Percentiles rank a stretch among this genome's conserved stretches.
These are phyloP conservation scores for Heliconius melpomene DNA, from an alignment of 1,140 invertebrate species.

Conservation along the genomic window DNA sequence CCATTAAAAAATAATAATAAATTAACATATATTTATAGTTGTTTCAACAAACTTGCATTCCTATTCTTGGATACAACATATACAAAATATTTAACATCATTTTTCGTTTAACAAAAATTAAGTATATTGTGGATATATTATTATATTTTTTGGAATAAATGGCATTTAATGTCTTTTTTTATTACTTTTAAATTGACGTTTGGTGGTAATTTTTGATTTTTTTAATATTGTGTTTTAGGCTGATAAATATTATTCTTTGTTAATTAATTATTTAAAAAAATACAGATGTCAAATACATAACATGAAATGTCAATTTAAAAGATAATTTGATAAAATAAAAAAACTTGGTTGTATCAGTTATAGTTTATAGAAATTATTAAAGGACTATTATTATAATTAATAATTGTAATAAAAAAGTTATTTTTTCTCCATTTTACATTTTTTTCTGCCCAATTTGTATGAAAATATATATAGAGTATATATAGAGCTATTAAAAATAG, in stretches of 20 bases:
- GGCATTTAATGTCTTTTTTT: constrained; percentile 9
- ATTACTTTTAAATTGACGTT: background rate
- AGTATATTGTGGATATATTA: background rate
- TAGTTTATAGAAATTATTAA: background rate
- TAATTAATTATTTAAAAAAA: background rate
- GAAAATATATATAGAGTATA: background rate
- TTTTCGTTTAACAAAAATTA: background rate
- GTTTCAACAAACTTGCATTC: background rate
- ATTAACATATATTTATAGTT: background rate
- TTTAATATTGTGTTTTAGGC: background rate
- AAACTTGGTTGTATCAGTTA: constrained; percentile 8
- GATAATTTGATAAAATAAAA: background rate
- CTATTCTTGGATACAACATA: background rate
- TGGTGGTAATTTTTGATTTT: background rate
- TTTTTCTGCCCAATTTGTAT: background rate
- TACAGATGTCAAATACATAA: background rate
- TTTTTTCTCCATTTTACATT: background rate
- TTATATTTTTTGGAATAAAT: background rate
- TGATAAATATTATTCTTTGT: background rate
- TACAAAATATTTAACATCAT: background rate
- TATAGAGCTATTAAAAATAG: background rate
- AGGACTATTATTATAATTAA: background rate
- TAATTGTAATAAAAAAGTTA: background rate
- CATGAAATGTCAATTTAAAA: background rate
- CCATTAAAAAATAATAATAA: background rate